Evolutionary conservation across 2,113 vertebrate species (phyloP).

Genomic region (Chrysemys picta): DNA sequence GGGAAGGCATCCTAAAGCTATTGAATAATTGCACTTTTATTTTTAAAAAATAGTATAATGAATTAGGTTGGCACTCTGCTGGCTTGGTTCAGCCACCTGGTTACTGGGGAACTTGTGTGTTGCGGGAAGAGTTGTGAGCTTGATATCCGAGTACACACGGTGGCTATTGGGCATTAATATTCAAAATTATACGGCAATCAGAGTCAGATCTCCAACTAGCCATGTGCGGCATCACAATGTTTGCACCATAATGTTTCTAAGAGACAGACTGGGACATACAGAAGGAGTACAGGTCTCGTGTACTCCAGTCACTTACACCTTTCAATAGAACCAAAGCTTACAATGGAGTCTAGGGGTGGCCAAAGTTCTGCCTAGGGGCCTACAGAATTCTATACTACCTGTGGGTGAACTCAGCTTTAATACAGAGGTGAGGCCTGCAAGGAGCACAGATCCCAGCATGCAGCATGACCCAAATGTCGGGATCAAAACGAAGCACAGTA

Average conservation of each 20-base stretch:
- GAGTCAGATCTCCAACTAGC: neutral
- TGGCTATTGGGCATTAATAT: neutral
- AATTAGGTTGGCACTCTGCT: neutral
- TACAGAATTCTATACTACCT: neutral
- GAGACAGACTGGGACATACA: neutral
- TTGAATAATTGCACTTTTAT: neutral
- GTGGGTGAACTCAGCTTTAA: neutral
- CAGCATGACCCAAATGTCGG: neutral
- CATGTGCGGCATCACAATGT: neutral
- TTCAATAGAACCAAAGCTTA: neutral
- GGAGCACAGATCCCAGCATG: neutral
- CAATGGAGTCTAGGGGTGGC: neutral
- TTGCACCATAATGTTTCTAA: neutral
- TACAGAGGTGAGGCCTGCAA: neutral
- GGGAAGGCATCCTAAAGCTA: neutral
- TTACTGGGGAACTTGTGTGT: neutral
- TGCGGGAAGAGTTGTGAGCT: neutral
- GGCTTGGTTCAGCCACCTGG: neutral
- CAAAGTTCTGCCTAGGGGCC: neutral
- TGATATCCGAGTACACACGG: neutral
- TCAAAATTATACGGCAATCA: neutral
- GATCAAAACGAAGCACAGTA: neutral
- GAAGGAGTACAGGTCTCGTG: neutral
- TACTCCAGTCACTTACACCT: accelerated
- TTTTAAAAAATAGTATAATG: neutral